These are phyloP conservation scores for Trematocara variabile DNA, from an alignment of 2,113 vertebrate genomes.

Conservation along the genomic window DNA sequence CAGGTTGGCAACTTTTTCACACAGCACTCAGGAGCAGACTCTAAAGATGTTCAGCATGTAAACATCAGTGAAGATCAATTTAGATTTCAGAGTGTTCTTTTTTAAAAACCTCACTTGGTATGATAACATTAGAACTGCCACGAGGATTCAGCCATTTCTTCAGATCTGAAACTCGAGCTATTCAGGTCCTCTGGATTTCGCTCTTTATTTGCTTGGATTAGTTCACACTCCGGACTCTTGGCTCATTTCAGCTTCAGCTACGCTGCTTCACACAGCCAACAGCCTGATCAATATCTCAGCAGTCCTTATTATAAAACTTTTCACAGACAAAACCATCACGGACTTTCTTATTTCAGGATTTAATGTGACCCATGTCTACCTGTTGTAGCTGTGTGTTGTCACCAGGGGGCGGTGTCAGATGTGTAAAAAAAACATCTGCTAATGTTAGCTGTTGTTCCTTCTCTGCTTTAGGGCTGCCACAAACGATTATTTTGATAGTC, in stretches of 20 bases:
- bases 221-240: background rate
- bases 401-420: background rate
- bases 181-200: background rate
- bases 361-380: background rate
- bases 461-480: background rate
- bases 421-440: background rate
- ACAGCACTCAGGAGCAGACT: background rate
- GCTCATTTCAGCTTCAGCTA: background rate
- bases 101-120: background rate
- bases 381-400: background rate
- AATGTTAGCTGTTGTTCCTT: background rate
- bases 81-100: background rate
- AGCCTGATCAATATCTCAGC: background rate
- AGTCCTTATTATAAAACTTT: background rate
- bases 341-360: background rate
- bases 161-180: background rate
- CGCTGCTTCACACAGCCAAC: background rate
- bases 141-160: background rate
- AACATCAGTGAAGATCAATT: background rate
- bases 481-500: too few species aligned
- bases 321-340: background rate
- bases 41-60: background rate
- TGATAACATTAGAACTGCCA: background rate
- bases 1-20: constrained; percentile 67
- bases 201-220: background rate